phyloP scores from a whole-genome alignment of 2,113 vertebrate genomes.

The Calidris pygmaea region DNA sequence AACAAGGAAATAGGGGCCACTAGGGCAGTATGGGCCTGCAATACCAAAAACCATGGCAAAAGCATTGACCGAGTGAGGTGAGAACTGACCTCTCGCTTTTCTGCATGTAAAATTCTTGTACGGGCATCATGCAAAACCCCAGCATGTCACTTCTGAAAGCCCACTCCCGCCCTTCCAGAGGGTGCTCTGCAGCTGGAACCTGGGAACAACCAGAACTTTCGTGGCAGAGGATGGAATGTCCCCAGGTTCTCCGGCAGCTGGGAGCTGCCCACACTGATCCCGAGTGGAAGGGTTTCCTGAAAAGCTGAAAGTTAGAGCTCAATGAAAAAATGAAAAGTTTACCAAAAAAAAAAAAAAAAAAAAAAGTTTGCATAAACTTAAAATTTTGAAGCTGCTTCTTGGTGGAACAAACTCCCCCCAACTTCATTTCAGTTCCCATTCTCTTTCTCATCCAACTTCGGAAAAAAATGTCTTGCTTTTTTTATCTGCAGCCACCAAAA shows the following conservation, averaged over 20 bases:
- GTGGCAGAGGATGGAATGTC: not conserved
- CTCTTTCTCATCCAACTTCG: not conserved
- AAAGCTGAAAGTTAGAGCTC: not conserved
- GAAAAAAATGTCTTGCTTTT: not conserved
- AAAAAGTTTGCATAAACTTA: not conserved
- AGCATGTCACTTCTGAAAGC: not conserved
- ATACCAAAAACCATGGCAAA: not conserved
- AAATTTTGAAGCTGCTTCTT: not conserved
- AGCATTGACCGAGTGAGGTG: not conserved
- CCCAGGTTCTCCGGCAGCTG: not conserved
- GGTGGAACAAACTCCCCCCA: not conserved
- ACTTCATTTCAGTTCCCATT: not conserved
- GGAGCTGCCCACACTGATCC: not conserved
- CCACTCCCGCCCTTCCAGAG: not conserved
- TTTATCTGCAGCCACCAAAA: not conserved
- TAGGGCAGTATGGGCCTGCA: not conserved
- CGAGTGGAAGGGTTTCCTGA: not conserved
- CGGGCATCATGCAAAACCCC: not conserved
- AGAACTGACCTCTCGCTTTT: not conserved
- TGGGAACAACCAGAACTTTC: not conserved
- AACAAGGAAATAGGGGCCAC: not conserved
- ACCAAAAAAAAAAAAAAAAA: rapidly evolving
- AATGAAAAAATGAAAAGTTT: not conserved
- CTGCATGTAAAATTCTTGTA: not conserved
- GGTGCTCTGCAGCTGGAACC: not conserved